These are phyloP conservation scores for Pterocles gutturalis DNA, from an alignment of 2,113 vertebrate genomes.

Conservation along the genomic window DNA sequence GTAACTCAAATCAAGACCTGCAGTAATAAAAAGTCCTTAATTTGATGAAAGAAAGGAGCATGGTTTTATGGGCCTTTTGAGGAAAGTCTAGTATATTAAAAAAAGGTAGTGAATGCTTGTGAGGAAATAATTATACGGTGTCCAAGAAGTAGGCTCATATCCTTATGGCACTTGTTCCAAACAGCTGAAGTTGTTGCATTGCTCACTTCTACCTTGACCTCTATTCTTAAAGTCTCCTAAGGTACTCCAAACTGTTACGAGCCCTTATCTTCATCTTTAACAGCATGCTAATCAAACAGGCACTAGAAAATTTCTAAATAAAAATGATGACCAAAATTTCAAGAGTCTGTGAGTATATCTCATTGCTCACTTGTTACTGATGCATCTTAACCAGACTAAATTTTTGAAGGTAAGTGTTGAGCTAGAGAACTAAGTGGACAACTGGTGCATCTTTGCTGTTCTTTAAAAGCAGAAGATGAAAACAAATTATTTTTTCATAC, in stretches of 20 bases:
- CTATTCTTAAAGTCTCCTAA: background rate
- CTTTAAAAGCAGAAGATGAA: background rate
- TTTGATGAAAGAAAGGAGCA: background rate
- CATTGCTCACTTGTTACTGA: background rate
- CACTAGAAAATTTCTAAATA: background rate
- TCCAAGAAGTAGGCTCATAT: background rate
- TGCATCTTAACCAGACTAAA: background rate
- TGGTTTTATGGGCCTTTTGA: background rate
- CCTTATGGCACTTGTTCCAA: fast-evolving
- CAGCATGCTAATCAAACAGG: background rate
- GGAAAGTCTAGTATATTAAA: background rate
- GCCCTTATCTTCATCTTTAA: background rate
- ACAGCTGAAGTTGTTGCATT: background rate
- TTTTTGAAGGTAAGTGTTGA: background rate
- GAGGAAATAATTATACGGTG: background rate
- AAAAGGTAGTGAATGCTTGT: background rate
- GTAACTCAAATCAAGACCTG: background rate
- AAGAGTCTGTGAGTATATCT: background rate
- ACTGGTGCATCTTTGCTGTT: background rate
- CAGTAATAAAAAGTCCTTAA: background rate
- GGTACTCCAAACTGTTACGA: background rate
- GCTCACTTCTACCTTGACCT: background rate
- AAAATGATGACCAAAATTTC: background rate
- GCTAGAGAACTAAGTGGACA: background rate
- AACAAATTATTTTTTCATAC: background rate